These are phyloP conservation scores for Dryocosmus kuriphilus DNA, from an alignment of 2,888 invertebrate species.

Conservation along the genomic window DNA sequence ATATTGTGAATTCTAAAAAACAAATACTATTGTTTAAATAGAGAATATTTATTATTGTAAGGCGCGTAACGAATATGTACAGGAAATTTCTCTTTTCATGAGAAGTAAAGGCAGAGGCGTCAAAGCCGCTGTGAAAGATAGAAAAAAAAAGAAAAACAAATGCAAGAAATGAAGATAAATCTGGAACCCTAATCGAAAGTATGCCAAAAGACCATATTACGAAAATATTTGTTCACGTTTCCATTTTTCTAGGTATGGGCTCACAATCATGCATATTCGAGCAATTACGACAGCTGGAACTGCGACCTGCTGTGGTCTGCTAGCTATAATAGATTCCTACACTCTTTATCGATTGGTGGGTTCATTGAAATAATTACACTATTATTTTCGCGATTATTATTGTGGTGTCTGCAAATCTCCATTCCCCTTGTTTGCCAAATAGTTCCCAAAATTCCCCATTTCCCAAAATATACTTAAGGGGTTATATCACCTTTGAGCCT, in stretches of 20 bases:
- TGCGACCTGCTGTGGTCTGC: slow-evolving; percentile 63
- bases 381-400: no score
- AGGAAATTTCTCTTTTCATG: not conserved
- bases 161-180: not conserved
- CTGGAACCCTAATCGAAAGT: not conserved
- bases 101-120: not conserved
- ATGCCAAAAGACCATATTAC: not conserved
- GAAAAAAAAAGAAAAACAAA: not conserved
- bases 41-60: no score
- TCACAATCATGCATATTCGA: slow-evolving; percentile 64
- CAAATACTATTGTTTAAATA: no score
- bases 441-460: not conserved
- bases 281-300: slow-evolving; percentile 61
- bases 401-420: no score
- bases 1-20: no score
- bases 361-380: not conserved
- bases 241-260: slow-evolving; percentile 58
- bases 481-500: no score
- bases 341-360: slow-evolving; percentile 69
- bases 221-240: slow-evolving; percentile 42
- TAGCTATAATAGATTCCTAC: slow-evolving; percentile 69
- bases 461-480: slow-evolving; percentile 66
- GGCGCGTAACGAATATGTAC: no score
- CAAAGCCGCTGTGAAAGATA: not conserved
- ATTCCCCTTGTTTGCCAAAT: not conserved